These are phyloP conservation scores for Numenius arquata DNA, from an alignment of 2,113 vertebrate species.

Conservation along the genomic window DNA sequence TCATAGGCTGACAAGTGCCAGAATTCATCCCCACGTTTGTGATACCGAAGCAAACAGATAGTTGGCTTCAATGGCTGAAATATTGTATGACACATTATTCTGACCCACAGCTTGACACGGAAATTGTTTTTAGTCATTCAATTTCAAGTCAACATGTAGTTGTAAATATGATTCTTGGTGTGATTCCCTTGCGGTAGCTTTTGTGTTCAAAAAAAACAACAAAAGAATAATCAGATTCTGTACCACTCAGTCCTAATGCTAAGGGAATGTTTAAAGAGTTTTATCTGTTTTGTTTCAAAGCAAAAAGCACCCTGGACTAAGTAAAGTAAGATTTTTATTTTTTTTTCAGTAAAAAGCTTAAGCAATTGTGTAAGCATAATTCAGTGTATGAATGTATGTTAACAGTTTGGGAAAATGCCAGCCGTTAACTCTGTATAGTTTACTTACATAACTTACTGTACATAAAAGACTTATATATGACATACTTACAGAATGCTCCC, in stretches of 20 bases:
- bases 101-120: background rate
- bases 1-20: constrained; percentile 41
- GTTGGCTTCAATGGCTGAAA: background rate
- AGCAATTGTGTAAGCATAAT: background rate
- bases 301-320: background rate
- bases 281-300: background rate
- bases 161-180: background rate
- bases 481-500: background rate
- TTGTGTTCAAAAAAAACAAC: background rate
- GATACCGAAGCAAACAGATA: constrained; percentile 10
- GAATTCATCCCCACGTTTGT: constrained; percentile 38
- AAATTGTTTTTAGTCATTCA: constrained; percentile 36
- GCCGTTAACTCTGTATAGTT: background rate
- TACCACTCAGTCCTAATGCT: background rate
- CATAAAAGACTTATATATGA: fast-evolving
- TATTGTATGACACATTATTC: constrained; percentile 8
- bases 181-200: background rate
- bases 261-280: background rate
- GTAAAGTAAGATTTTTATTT: background rate
- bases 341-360: background rate
- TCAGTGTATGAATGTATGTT: background rate
- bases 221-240: background rate
- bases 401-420: background rate
- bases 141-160: constrained; percentile 7
- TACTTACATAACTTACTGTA: background rate